These are phyloP conservation scores for Mus caroli DNA, from an alignment of 2,797 vertebrate genomes.

Conservation along the genomic window DNA sequence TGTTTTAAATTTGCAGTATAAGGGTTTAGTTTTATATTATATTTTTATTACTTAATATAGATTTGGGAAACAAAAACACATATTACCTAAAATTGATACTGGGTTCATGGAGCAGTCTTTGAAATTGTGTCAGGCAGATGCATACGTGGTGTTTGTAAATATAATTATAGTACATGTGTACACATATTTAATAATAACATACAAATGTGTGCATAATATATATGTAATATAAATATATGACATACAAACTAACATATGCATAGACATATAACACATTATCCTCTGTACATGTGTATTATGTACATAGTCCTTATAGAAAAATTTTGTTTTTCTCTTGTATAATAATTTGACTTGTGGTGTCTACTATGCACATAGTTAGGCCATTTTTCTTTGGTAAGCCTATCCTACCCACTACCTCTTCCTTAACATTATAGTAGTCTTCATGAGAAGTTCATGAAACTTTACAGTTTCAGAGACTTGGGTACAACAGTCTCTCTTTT, in stretches of 20 bases:
- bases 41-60: background rate
- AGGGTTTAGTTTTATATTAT: conserved; percentile 23
- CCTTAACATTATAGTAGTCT: background rate
- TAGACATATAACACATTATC: background rate
- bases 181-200: background rate
- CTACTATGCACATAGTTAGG: background rate
- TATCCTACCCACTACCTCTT: background rate
- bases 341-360: background rate
- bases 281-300: background rate
- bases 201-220: no score
- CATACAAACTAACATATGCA: background rate
- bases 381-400: background rate
- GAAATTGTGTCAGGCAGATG: background rate
- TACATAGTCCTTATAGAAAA: background rate
- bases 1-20: background rate
- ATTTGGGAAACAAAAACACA: background rate
- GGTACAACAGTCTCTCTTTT: background rate
- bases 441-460: background rate
- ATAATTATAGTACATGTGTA: background rate
- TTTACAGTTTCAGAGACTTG: background rate
- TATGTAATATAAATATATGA: background rate
- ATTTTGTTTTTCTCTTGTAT: background rate
- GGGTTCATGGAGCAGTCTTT: background rate
- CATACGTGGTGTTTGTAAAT: background rate
- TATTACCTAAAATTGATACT: background rate